Percentiles rank a stretch among this genome's conserved stretches.
Evolutionary conservation across 2,888 invertebrate species (phyloP).

Genomic region (Erynnis tages): DNA sequence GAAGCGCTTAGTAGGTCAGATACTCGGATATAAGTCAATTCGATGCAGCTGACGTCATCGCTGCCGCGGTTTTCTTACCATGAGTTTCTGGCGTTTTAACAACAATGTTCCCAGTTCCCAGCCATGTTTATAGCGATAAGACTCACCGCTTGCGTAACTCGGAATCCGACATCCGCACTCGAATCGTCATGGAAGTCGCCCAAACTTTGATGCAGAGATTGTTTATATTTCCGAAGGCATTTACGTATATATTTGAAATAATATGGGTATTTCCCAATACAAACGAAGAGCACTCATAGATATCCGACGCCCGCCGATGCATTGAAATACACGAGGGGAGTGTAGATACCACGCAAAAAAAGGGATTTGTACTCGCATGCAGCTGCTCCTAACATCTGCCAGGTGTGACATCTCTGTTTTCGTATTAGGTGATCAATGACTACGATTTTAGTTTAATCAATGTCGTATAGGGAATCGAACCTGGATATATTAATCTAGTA

Average conservation of each 20-base stretch:
- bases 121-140: constrained; percentile 14
- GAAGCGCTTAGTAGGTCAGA: constrained; percentile 11
- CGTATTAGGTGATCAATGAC: constrained; percentile 13
- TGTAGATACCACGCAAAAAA: constrained; percentile 13
- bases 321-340: constrained; percentile 17
- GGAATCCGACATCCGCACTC: constrained; percentile 6
- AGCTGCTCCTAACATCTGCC: constrained; percentile 44
- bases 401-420: constrained; percentile 30
- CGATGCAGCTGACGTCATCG: constrained; percentile 19
- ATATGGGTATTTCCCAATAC: not conserved
- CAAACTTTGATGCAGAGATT: constrained; percentile 4
- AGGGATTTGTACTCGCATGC: constrained; percentile 18
- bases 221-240: constrained; percentile 7
- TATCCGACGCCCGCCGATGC: constrained; percentile 1
- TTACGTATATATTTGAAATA: not conserved
- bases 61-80: constrained; percentile 1
- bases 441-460: not conserved
- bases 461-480: no score
- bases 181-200: constrained; percentile 16
- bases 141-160: constrained; percentile 16
- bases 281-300: no score
- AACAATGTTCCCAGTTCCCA: constrained; percentile 11
- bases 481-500: no score
- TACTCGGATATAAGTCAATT: constrained; percentile 16
- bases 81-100: not conserved